Evolutionary conservation across 2,797 vertebrate species (phyloP), one percentile per base, ranked within the genome.

Genomic region (Acomys russatus): DNA sequence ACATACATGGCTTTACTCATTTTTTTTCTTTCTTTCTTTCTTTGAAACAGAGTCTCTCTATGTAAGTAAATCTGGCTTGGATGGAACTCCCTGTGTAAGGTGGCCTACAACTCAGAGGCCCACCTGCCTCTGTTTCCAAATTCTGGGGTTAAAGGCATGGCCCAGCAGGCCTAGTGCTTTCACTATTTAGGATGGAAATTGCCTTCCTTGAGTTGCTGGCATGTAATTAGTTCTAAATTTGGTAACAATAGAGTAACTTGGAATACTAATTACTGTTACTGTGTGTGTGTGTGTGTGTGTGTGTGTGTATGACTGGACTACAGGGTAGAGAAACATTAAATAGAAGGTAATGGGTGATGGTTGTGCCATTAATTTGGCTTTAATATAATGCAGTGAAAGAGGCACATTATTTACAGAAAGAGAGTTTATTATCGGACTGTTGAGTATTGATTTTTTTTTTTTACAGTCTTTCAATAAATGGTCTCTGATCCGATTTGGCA

Each of bases 321-420:
- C 83, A 64, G 8, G 6, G 4, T 70, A 88, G 49, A 94, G 14
- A 64, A 71, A 78, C 35, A 68, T 61, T 85, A 12, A 91, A 25
- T 73, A 66, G 90, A 95, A 92, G 54, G 66, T 71, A 82, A 68
- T 2, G 49, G 84, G 90, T 91, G 14, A 5, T 66, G 68, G 51
- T 78, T 73, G 18, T 70, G 28, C 12, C 35, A 51, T 87, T 82
- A 74, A 14, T 92, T 56, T 89, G 78, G 22, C 44, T 83, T 90
- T 78, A 95, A 82, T 38, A 49, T 88, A n/a, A 73, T 68, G n/a
- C 25, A 59, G 44, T 96, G n/a, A n/a, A 90, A 94, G 54, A 94
- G 44, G n/a, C 64, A 84, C 7, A 1, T 88, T 96, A 54, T 89
- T 96, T 88, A 92, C 9, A 85, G 80, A 66, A 71, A 87, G 49